phyloP scores from a whole-genome alignment of 2,888 invertebrate species.

The Lathronympha strigana region DNA sequence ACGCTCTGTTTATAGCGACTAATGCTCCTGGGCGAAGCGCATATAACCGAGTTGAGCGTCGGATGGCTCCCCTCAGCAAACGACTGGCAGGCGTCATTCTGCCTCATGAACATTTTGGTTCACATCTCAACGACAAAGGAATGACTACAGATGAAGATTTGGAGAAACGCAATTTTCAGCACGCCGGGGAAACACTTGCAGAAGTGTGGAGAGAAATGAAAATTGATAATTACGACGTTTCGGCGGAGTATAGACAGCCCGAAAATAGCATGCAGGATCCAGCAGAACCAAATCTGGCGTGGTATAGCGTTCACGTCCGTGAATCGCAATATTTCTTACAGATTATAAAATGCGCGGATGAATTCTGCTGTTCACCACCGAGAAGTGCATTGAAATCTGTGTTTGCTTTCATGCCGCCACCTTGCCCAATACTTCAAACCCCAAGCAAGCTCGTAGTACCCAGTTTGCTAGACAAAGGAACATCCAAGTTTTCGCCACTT shows the following conservation, averaged over 20 bases:
- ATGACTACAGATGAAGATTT: slow-evolving; percentile 47
- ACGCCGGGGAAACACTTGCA: slow-evolving; percentile 36
- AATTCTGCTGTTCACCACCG: slow-evolving; percentile 43
- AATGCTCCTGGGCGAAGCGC: slow-evolving; percentile 50
- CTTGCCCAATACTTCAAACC: slow-evolving; percentile 44
- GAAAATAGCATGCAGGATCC: slow-evolving; percentile 1
- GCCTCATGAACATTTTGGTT: slow-evolving; percentile 49
- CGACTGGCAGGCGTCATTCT: slow-evolving; percentile 47
- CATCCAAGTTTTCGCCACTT: slow-evolving; percentile 46
- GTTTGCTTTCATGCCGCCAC: slow-evolving; percentile 44
- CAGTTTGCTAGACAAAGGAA: slow-evolving; percentile 44
- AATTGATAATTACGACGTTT: slow-evolving; percentile 48
- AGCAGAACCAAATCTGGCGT: slow-evolving; percentile 4
- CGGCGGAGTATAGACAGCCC: slow-evolving; percentile 43
- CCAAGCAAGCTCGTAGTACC: slow-evolving; percentile 43
- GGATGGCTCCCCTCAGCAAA: slow-evolving; percentile 49
- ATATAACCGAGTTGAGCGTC: slow-evolving; percentile 47
- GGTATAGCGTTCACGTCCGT: slow-evolving; percentile 32
- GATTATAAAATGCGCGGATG: slow-evolving; percentile 44
- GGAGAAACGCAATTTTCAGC: slow-evolving; percentile 11
- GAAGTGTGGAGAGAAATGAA: slow-evolving; percentile 49
- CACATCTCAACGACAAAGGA: slow-evolving; percentile 47
- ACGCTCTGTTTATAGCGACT: slow-evolving; percentile 47
- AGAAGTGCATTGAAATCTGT: slow-evolving; percentile 44
- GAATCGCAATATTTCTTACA: slow-evolving; percentile 44